A percentile compares a stretch with the other conserved stretches of the same genome.
These are phyloP conservation scores for Yasuhikotakia modesta DNA, from an alignment of 2,797 vertebrate species.

Conservation along the genomic window DNA sequence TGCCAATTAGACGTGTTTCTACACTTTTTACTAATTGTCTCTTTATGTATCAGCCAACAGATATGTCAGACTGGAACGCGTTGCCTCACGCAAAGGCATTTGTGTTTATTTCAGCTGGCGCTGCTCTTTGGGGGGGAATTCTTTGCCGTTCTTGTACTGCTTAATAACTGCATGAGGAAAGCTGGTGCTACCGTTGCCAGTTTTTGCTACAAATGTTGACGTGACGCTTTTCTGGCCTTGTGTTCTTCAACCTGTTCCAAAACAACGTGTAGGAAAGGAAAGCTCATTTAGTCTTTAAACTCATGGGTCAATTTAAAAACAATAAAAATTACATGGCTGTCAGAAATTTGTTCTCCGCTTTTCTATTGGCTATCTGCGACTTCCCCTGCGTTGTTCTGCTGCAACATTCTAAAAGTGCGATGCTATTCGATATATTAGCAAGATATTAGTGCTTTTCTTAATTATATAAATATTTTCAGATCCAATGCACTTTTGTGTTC, in stretches of 20 bases:
- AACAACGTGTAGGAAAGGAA: slow-evolving; percentile 4
- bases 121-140: background rate
- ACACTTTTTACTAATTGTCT: slow-evolving; percentile 7
- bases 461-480: slow-evolving; percentile 16
- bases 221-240: background rate
- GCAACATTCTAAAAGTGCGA: background rate
- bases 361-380: background rate
- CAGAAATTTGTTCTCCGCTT: background rate
- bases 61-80: slow-evolving; percentile 30
- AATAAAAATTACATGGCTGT: background rate
- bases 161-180: background rate
- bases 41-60: slow-evolving; percentile 26
- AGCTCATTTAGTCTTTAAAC: background rate
- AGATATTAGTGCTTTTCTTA: slow-evolving; percentile 19
- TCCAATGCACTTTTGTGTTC: slow-evolving; percentile 14
- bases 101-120: slow-evolving; percentile 21
- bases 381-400: too few relatives aligned
- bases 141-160: background rate
- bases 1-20: slow-evolving; percentile 22
- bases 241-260: background rate
- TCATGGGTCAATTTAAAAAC: slow-evolving; percentile 13
- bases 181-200: background rate
- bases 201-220: background rate
- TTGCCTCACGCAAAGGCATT: slow-evolving; percentile 32
- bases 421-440: background rate